phyloP scores from a whole-genome alignment of 2,888 invertebrate species.

The Nebria brevicollis region DNA sequence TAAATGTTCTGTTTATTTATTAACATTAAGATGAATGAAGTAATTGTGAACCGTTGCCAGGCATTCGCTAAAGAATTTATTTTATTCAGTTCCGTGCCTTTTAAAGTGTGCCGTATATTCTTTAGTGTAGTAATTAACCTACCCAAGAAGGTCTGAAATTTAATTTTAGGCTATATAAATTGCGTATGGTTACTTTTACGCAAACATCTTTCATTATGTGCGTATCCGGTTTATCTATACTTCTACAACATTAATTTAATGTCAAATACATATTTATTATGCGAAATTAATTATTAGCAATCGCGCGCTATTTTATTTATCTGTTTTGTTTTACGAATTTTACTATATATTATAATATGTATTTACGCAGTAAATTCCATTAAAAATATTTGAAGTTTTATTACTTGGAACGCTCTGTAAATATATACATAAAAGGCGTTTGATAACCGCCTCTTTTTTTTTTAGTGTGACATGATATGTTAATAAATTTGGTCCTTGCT shows the following conservation, averaged over 20 bases:
- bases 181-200: conserved; percentile 25
- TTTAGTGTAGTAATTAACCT: conserved; percentile 31
- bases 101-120: conserved; percentile 32
- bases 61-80: conserved; percentile 20
- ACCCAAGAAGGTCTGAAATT: conserved; percentile 24
- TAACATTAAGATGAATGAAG: background rate
- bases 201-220: background rate
- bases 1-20: conserved; percentile 22
- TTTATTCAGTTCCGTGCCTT: conserved; percentile 30
- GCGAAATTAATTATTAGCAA: background rate
- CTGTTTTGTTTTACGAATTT: no score
- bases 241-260: background rate
- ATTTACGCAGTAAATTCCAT: no score
- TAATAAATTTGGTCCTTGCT: background rate
- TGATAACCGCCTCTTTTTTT: background rate
- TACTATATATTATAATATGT: no score
- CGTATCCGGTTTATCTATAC: background rate
- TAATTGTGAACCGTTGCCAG: conserved; percentile 15
- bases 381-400: no score
- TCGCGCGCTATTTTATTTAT: no score
- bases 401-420: no score
- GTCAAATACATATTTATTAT: background rate
- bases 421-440: no score
- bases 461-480: background rate
- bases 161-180: conserved; percentile 30